phyloP scores from a whole-genome alignment of 2,113 vertebrate genomes.

The Macquaria ambigua region DNA sequence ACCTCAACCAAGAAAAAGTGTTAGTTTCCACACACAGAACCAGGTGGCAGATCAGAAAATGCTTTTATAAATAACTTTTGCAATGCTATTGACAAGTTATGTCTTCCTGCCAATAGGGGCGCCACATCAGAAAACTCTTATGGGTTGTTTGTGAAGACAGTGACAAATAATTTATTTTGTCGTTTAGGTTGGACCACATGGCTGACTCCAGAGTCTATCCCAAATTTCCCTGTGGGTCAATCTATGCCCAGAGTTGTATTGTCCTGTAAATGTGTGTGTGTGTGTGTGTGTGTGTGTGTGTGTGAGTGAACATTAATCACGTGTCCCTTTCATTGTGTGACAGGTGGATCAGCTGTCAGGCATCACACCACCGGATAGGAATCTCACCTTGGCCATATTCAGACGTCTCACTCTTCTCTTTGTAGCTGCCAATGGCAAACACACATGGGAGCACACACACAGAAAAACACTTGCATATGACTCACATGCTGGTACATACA shows the following conservation, averaged over 20 bases:
- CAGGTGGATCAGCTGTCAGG: conserved; percentile 44
- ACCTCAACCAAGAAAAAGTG: background rate
- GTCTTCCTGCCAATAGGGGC: no score
- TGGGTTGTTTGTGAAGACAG: background rate
- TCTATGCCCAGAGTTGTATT: background rate
- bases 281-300: background rate
- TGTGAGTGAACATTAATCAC: background rate
- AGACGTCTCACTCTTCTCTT: background rate
- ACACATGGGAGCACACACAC: background rate
- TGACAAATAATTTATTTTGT: background rate
- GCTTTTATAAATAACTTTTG: no score
- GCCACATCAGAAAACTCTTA: background rate
- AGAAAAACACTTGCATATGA: background rate
- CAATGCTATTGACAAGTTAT: no score
- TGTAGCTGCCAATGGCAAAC: background rate
- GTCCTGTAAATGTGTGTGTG: background rate
- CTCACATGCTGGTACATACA: conserved; percentile 14
- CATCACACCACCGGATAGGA: conserved; percentile 26
- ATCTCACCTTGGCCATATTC: conserved; percentile 64
- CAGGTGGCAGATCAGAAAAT: no score
- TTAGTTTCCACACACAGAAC: background rate
- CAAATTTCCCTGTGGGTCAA: background rate
- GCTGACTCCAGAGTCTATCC: background rate
- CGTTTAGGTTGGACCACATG: background rate
- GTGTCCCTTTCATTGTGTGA: conserved; percentile 27